Evolutionary conservation across 2,888 invertebrate genomes (phyloP).

Genomic region (Microplitis deprimator): DNA sequence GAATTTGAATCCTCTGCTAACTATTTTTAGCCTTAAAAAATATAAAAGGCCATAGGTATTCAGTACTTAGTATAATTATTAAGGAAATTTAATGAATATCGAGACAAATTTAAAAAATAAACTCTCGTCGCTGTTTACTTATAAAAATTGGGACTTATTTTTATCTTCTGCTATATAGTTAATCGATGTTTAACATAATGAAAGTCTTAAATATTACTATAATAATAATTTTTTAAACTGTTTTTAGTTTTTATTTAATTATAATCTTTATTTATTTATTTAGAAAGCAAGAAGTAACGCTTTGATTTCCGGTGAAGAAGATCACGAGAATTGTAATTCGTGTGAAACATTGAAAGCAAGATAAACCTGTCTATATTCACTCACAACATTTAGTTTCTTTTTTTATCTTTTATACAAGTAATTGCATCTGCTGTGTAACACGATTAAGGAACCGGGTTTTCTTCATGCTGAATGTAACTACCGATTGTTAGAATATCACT

Average conservation of each 20-base stretch:
- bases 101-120: too few relatives aligned
- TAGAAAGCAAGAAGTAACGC: slow-evolving; percentile 16
- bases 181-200: not conserved
- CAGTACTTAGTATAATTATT: too few relatives aligned
- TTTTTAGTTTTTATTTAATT: not conserved
- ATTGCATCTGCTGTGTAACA: slow-evolving; percentile 37
- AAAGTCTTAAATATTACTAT: not conserved
- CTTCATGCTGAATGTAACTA: not conserved
- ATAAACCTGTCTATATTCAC: slow-evolving; percentile 16
- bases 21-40: too few relatives aligned
- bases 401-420: slow-evolving; percentile 15
- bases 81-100: too few relatives aligned
- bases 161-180: too few relatives aligned
- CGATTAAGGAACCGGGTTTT: slow-evolving; percentile 28
- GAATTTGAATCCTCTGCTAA: too few relatives aligned
- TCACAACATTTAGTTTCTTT: not conserved
- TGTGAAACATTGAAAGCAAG: not conserved
- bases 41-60: too few relatives aligned
- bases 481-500: slow-evolving; percentile 23
- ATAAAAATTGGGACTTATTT: too few relatives aligned
- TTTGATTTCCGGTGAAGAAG: not conserved
- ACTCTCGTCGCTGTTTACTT: too few relatives aligned
- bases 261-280: slow-evolving; percentile 12
- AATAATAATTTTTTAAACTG: too few relatives aligned
- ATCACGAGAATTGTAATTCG: slow-evolving; percentile 7